phyloP scores from a whole-genome alignment of 2,113 vertebrate species.

The Seriola quinqueradiata region DNA sequence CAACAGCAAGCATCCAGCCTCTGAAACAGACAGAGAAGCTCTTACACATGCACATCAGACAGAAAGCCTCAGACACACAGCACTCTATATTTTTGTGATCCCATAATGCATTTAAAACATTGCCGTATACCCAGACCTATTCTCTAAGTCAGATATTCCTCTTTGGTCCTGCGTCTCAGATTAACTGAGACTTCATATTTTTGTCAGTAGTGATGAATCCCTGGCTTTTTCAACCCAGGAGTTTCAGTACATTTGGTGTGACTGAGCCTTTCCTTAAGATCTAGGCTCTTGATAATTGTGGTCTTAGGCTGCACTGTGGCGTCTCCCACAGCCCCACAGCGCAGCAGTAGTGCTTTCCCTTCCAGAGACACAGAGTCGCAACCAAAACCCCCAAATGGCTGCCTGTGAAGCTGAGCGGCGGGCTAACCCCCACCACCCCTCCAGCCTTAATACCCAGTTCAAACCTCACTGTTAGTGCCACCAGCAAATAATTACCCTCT shows the following conservation, averaged over 20 bases:
- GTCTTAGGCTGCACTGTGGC: slow-evolving; percentile 54
- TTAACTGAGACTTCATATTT: slow-evolving; percentile 8
- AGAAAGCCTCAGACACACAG: slow-evolving; percentile 25
- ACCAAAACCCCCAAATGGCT: slow-evolving; percentile 77
- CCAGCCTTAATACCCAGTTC: slow-evolving; percentile 53
- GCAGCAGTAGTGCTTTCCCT: slow-evolving; percentile 56
- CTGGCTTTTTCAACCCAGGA: slow-evolving; percentile 24
- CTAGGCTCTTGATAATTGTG: slow-evolving; percentile 70
- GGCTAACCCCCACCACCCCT: slow-evolving; percentile 2
- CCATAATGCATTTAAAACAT: slow-evolving; percentile 38
- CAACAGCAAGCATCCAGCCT: slow-evolving; percentile 38
- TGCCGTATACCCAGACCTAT: not conserved
- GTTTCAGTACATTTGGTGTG: slow-evolving; percentile 52
- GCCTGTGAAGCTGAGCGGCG: slow-evolving; percentile 42
- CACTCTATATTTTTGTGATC: slow-evolving; percentile 27
- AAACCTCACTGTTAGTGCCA: slow-evolving; percentile 58
- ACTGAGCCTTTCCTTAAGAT: slow-evolving; percentile 50
- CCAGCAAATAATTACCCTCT: slow-evolving; percentile 63
- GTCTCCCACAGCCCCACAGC: slow-evolving; percentile 53
- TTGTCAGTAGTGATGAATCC: slow-evolving; percentile 63
- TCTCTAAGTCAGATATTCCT: slow-evolving; percentile 48
- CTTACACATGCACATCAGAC: slow-evolving; percentile 20
- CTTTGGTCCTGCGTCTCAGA: slow-evolving; percentile 26
- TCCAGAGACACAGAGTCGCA: slow-evolving; percentile 80
- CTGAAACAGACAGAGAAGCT: slow-evolving; percentile 20